phyloP scores from a whole-genome alignment of 1,140 invertebrate genomes.

The Polypedilum pembai region DNA sequence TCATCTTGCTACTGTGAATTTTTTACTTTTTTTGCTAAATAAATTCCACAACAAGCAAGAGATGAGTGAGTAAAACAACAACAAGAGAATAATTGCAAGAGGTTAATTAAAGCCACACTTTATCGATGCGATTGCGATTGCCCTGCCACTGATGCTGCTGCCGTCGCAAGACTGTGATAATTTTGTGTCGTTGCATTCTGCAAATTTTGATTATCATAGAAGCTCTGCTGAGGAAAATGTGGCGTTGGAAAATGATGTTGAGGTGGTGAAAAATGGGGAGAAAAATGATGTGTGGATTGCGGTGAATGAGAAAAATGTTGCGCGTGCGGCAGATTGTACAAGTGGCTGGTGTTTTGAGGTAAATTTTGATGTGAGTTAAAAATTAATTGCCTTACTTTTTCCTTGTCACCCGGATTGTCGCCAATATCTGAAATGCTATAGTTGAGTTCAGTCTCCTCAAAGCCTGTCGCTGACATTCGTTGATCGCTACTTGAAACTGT shows the following conservation, averaged over 20 bases:
- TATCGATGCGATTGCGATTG: slow-evolving; percentile 18
- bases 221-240: slow-evolving; percentile 21
- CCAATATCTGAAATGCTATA: slow-evolving; percentile 79
- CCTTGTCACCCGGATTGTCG: slow-evolving; percentile 54
- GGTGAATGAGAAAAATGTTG: slow-evolving; percentile 42
- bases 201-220: slow-evolving; percentile 22
- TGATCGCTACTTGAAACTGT: slow-evolving; percentile 68
- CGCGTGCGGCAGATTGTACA: slow-evolving; percentile 39
- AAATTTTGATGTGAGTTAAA: slow-evolving; percentile 51
- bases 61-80: no score
- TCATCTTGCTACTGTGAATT: no score
- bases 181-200: slow-evolving; percentile 17
- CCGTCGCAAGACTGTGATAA: slow-evolving; percentile 3
- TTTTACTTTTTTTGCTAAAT: no score
- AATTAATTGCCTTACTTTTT: slow-evolving; percentile 93
- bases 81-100: no score
- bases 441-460: slow-evolving; percentile 95
- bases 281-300: slow-evolving; percentile 32
- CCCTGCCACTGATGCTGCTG: slow-evolving; percentile 15
- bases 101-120: no score
- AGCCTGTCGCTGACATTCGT: slow-evolving; percentile 95
- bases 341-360: slow-evolving; percentile 36
- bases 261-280: slow-evolving; percentile 20
- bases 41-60: no score
- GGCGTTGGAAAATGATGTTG: slow-evolving; percentile 25